phyloP scores from a whole-genome alignment of 2,797 vertebrate species.

The Odontamblyopus lacepedii region DNA sequence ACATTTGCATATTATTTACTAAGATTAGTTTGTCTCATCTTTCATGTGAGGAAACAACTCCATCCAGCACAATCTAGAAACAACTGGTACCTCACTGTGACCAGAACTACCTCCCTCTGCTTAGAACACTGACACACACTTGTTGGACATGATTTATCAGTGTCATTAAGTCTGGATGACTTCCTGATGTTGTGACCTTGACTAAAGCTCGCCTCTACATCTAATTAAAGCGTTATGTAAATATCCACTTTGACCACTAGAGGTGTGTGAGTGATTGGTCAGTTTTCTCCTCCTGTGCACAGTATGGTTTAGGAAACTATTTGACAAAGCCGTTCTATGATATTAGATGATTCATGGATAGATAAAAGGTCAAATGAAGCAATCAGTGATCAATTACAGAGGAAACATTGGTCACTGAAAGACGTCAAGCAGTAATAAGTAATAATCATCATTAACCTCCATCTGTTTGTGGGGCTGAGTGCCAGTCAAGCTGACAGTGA shows the following conservation, averaged over 20 bases:
- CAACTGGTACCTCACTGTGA: conserved; percentile 13
- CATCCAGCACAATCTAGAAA: conserved; percentile 14
- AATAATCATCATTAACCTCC: conserved; percentile 1
- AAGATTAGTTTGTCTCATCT: conserved; percentile 21
- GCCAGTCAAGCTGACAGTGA: not conserved
- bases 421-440: conserved; percentile 2
- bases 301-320: conserved; percentile 16
- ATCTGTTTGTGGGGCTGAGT: conserved; percentile 8
- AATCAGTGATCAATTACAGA: conserved; percentile 24
- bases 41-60: conserved; percentile 16
- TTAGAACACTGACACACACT: conserved; percentile 8
- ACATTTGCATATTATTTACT: conserved; percentile 12
- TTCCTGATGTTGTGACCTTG: not conserved
- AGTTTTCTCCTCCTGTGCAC: conserved; percentile 8
- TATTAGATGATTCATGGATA: conserved; percentile 15
- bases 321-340: conserved; percentile 19
- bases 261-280: conserved; percentile 5
- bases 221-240: conserved; percentile 11
- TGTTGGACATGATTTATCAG: conserved; percentile 17
- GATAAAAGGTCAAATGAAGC: conserved; percentile 23
- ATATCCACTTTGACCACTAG: conserved; percentile 21
- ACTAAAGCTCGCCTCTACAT: not conserved
- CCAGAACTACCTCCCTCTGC: not conserved
- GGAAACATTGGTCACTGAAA: conserved; percentile 21
- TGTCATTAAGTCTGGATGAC: not conserved